Evolutionary conservation across 2,888 invertebrate genomes (phyloP).

Genomic region (Shargacucullia verbasci): DNA sequence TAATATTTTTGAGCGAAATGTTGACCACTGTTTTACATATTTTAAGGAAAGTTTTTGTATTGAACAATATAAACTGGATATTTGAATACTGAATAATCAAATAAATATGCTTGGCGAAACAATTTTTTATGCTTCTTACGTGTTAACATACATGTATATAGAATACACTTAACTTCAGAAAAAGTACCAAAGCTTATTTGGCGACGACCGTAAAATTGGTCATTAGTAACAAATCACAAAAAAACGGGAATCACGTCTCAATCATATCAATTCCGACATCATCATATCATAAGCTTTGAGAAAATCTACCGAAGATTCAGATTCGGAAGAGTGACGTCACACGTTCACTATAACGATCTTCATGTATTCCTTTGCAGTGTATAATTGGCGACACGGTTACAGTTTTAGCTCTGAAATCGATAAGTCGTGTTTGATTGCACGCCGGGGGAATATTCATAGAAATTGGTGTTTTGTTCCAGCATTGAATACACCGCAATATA

Average conservation of each 20-base stretch:
- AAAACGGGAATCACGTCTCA: slow-evolving; percentile 18
- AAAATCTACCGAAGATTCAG: slow-evolving; percentile 1
- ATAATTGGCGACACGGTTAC: slow-evolving; percentile 76
- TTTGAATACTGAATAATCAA: too few species aligned
- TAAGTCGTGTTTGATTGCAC: slow-evolving; percentile 76
- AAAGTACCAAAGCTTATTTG: slow-evolving; percentile 16
- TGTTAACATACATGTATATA: slow-evolving; percentile 7
- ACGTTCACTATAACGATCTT: slow-evolving; percentile 31
- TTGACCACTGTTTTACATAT: slow-evolving; percentile 18
- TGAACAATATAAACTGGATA: too few species aligned
- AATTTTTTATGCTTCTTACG: slow-evolving; percentile 1
- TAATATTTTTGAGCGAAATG: slow-evolving; percentile 34
- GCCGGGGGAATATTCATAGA: slow-evolving; percentile 68
- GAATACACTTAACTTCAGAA: slow-evolving; percentile 1
- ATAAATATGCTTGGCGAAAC: slow-evolving; percentile 2
- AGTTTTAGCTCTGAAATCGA: slow-evolving; percentile 76
- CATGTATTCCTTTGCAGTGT: slow-evolving; percentile 62
- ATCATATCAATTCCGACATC: not conserved
- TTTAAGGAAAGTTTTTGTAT: too few species aligned
- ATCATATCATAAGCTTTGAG: not conserved
- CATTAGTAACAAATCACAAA: slow-evolving; percentile 27
- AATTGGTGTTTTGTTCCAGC: slow-evolving; percentile 53
- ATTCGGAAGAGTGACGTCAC: slow-evolving; percentile 5
- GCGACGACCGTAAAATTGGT: slow-evolving; percentile 38
- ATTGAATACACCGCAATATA: slow-evolving; percentile 33